Base-by-base conservation (phyloP, 2,797 vertebrate genomes). In the Clarias laeviceps region DNA sequence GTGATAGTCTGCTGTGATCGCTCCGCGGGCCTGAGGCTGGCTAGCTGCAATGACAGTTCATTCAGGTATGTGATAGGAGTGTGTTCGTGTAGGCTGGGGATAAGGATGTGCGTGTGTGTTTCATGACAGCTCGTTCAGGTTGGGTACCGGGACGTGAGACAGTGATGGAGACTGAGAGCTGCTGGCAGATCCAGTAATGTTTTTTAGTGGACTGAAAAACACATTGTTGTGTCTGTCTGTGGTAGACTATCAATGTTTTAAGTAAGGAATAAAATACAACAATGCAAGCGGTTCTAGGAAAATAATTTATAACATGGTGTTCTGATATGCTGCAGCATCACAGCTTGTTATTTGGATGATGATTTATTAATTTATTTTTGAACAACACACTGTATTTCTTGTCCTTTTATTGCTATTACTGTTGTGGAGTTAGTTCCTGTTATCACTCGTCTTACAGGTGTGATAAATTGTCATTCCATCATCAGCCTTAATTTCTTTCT, bases 121-220 rank as follows among this genome's bases (percentile, higher is more conserved):
- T 79, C 54, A 81, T 90, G 92, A 93, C 92, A 91, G 91, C 90
- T 91, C 82, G 45, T 91, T 90, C 89, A 88, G 89, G 89, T 89
- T 85, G 56, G 88, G 87, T 82, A 90, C 88, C 85, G 88, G 82
- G 68, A 68, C 50, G 40, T 61, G 32, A 91, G 93, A 92, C 92
- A 90, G 86, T 93, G 91, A 94, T 89, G 89, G 90, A 92, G 86
- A 82, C 80, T 59, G 32, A 57, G 40, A 54, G 80, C 61, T 15
- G 8, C 18, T 64, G 72, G 73, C 54, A 70, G 74, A 37, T 69
- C 32, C 65, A 66, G 70, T 84, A 84, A 77, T 66, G 72, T 22
- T 65, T 81, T 83, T 32, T 20, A 29, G 11, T 61, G 56, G 50
- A 61, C 56, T 82, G 32, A 61, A 61, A 77, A 78, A 84, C 76